phyloP scores from a whole-genome alignment of 2,797 vertebrate species.

The Amblyopsis hoosieri region DNA sequence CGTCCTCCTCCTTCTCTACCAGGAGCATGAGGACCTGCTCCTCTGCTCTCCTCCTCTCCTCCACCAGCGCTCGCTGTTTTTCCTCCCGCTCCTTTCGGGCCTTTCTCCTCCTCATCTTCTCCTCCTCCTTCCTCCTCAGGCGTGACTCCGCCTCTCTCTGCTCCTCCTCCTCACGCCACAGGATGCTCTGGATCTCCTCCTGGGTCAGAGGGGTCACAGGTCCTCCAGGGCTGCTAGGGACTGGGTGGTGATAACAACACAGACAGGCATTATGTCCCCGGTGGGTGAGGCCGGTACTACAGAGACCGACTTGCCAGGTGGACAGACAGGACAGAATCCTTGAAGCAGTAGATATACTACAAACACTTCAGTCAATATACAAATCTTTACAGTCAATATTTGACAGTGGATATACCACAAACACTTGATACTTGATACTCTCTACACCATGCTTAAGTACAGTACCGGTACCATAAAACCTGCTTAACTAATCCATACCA shows the following conservation, averaged over 20 bases:
- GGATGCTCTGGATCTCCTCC: conserved; percentile 62
- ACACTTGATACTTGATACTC: too few relatives aligned
- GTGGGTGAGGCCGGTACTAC: conserved; percentile 30
- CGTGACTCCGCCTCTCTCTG: conserved; percentile 59
- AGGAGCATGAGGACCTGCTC: conserved; percentile 44
- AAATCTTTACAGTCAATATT: too few relatives aligned
- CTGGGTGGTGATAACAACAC: conserved; percentile 77
- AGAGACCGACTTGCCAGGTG: not conserved
- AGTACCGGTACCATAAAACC: too few relatives aligned
- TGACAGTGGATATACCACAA: too few relatives aligned
- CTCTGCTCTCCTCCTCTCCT: conserved; percentile 36
- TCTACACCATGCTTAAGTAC: too few relatives aligned
- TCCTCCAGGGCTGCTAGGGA: conserved; percentile 67
- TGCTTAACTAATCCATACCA: too few relatives aligned
- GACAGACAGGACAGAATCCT: not conserved
- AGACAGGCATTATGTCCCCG: conserved; percentile 36
- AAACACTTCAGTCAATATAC: too few relatives aligned
- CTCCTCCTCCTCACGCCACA: conserved; percentile 68
- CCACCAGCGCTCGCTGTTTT: conserved; percentile 7
- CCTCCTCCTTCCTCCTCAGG: conserved; percentile 39
- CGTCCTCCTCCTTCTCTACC: conserved; percentile 54
- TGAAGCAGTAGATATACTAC: too few relatives aligned
- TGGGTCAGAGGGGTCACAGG: conserved; percentile 41
- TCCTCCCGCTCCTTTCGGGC: conserved; percentile 1
- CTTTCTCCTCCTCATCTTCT: conserved; percentile 17